These are phyloP conservation scores for Synanceia verrucosa DNA, from an alignment of 2,797 vertebrate genomes.

Conservation along the genomic window DNA sequence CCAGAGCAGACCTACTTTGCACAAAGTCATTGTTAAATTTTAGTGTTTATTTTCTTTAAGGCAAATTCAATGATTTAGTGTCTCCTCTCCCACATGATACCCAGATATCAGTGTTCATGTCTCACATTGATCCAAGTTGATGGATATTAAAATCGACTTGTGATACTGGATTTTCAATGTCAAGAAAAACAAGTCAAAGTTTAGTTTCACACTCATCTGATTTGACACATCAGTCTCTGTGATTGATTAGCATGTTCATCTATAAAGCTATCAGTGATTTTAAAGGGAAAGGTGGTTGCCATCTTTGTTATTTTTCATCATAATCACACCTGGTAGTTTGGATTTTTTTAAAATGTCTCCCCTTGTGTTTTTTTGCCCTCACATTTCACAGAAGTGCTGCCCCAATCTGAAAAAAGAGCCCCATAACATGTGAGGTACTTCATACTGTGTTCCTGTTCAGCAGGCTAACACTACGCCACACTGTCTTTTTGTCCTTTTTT, in stretches of 20 bases:
- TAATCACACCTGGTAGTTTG: neutral
- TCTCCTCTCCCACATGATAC: neutral
- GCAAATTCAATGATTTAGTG: no score
- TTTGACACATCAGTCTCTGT: neutral
- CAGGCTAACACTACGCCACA: constrained; percentile 3
- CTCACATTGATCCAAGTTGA: neutral
- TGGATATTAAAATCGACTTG: neutral
- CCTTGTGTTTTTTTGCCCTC: constrained; percentile 28
- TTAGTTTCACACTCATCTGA: neutral
- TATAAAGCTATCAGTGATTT: neutral
- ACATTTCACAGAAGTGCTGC: constrained; percentile 56
- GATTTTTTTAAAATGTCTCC: neutral
- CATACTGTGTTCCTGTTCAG: constrained; percentile 13
- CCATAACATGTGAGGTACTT: constrained; percentile 59
- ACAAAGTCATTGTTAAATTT: no score
- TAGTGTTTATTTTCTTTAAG: no score
- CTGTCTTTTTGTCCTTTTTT: constrained; percentile 17
- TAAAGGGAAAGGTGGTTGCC: neutral
- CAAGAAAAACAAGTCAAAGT: neutral
- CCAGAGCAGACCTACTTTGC: no score
- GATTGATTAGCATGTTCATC: neutral
- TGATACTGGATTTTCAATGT: neutral
- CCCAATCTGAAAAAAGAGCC: constrained; percentile 61
- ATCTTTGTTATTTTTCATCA: neutral
- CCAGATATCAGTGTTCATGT: neutral